These are phyloP conservation scores for Pachyuromys duprasi DNA, from an alignment of 2,797 vertebrate species.

Conservation along the genomic window DNA sequence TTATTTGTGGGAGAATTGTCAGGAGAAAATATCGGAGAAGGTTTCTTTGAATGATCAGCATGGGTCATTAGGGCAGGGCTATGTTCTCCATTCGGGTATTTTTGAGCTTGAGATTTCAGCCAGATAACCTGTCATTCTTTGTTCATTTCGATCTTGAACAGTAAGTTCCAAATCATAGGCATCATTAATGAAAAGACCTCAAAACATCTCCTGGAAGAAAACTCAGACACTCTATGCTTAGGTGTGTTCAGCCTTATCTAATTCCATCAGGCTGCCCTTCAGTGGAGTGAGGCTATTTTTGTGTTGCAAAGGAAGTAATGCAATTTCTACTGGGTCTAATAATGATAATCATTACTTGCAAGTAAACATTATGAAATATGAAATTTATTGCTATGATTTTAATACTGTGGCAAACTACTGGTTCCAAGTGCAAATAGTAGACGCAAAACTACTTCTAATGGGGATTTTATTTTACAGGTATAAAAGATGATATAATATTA, in stretches of 20 bases:
- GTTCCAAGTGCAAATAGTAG: not conserved
- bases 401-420: not conserved
- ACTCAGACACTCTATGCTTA: not conserved
- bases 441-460: not conserved
- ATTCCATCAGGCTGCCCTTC: not conserved
- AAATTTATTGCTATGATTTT: not conserved
- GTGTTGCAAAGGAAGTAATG: not conserved
- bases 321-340: not conserved
- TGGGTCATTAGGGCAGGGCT: not conserved
- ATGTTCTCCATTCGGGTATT: not conserved
- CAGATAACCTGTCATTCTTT: not conserved
- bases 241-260: too few species aligned
- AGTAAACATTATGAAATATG: not conserved
- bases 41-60: not conserved
- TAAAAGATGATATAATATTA: not conserved
- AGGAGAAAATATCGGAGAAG: not conserved
- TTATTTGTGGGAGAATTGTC: not conserved
- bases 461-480: not conserved
- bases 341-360: not conserved
- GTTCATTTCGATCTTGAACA: not conserved
- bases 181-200: not conserved
- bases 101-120: not conserved
- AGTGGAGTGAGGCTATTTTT: rapidly evolving
- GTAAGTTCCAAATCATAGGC: not conserved
- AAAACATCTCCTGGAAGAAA: not conserved